A percentile compares a stretch with the other conserved stretches of the same genome.
phyloP scores from a whole-genome alignment of 2,113 vertebrate genomes.

The Taxidea taxus region DNA sequence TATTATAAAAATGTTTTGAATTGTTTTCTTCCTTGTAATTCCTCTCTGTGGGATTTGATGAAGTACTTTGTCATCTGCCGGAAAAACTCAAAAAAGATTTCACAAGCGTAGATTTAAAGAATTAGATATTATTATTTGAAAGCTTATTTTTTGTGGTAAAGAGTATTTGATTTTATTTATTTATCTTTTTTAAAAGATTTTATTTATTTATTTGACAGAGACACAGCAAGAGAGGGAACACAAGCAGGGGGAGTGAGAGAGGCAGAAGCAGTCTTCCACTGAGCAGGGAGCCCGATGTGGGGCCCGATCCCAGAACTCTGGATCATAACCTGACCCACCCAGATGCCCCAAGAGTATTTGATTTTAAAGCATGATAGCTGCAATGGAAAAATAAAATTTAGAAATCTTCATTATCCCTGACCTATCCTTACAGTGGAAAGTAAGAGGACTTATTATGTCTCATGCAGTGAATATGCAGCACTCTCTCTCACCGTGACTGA shows the following conservation, averaged over 20 bases:
- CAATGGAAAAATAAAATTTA: background rate
- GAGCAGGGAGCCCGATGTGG: too few species aligned
- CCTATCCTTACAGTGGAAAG: background rate
- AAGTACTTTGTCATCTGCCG: background rate
- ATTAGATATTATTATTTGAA: background rate
- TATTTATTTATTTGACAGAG: too few species aligned
- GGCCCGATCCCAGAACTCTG: too few species aligned
- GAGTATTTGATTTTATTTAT: background rate
- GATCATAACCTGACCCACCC: too few species aligned
- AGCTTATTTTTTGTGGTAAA: background rate
- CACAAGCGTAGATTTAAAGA: background rate
- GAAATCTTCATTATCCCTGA: background rate
- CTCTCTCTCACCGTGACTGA: background rate
- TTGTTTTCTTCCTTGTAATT: background rate
- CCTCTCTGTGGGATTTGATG: background rate
- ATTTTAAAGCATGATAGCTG: background rate
- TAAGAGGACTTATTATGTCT: background rate
- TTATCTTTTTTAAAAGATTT: background rate
- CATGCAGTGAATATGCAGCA: background rate
- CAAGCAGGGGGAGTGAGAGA: too few species aligned
- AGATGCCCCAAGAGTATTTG: background rate
- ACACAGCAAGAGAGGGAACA: too few species aligned
- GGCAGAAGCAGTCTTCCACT: too few species aligned
- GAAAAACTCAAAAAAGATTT: background rate
- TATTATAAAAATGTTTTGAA: background rate